These are phyloP conservation scores for Cynoglossus semilaevis DNA, from an alignment of 2,113 vertebrate species.

Conservation along the genomic window DNA sequence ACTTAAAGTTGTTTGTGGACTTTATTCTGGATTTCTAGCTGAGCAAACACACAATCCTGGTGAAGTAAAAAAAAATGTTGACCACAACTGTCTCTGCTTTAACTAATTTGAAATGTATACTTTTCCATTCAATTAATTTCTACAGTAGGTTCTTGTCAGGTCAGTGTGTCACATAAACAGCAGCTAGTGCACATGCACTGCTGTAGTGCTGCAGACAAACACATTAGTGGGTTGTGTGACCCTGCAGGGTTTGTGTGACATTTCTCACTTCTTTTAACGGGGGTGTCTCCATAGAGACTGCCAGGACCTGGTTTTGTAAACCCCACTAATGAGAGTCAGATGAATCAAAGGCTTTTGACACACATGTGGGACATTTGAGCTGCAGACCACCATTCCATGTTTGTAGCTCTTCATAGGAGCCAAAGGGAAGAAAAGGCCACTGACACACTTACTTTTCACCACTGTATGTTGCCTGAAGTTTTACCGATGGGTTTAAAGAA, in stretches of 20 bases:
- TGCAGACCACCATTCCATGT: neutral
- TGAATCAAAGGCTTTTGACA: conserved; percentile 18
- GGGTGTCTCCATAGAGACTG: conserved; percentile 20
- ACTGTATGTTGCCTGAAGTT: too few species aligned
- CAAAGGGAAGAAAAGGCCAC: neutral
- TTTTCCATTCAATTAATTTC: too few species aligned
- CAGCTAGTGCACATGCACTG: neutral
- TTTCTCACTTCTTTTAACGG: conserved; percentile 37
- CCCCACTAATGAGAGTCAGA: conserved; percentile 6
- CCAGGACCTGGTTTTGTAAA: neutral
- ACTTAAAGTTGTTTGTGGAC: neutral
- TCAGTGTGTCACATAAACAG: neutral
- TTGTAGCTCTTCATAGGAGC: neutral
- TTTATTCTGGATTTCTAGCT: neutral
- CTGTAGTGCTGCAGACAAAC: conserved; percentile 2
- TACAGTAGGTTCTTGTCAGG: too few species aligned
- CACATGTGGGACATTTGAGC: conserved; percentile 7
- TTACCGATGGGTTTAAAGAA: too few species aligned
- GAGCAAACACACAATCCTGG: too few species aligned
- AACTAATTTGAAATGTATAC: too few species aligned
- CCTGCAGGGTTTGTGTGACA: conserved; percentile 38
- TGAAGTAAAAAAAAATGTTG: too few species aligned
- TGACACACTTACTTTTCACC: neutral
- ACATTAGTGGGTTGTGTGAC: conserved; percentile 19
- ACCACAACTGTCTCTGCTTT: too few species aligned